Base-by-base conservation (phyloP, 37 sponge, comb jelly and placozoan genomes). In the Halisarca cf. caerulea region DNA sequence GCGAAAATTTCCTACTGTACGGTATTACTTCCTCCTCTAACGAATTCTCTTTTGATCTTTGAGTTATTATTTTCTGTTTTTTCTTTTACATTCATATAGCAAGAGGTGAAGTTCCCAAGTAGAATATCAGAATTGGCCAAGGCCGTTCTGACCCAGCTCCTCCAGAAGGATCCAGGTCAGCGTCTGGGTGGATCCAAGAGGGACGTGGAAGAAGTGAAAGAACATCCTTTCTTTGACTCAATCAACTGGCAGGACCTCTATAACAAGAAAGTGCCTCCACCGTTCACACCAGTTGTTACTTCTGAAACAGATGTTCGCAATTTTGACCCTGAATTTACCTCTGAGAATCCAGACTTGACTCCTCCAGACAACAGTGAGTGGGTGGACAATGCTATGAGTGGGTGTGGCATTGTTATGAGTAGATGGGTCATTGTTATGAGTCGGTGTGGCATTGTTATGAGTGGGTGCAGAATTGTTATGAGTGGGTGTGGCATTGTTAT, bases 271-370 rank as follows among this genome's bases (percentile, higher is more conserved):
- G 43, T 94, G 53, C 79, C 83, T 30, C 84, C 93, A 25, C 98
- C 98, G 4, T 97, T 94, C 88, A 91, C 86, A 35, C 98, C 98
- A 21, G 69, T 85, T 35, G 84, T 97, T 27, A 85, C 71, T 36
- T 58, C 57, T 23, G 92, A 85, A 3, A 84, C 85, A 36, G 95
- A 94, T 79, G 93, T 91, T 21, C 34, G 86, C 0, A 75, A 94
- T 82, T 97, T 97, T 82, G 98, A 97, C 84, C 34, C 88, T 0
- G 95, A 94, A 53, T 97, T 97, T 82, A 97, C 98, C 34, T 85
- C 24, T 23, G 98, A 97, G 51, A 83, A 79, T 15, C 91, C 93
- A 36, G 68, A 89, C 7, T 88, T 94, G 35, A 97, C 98, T 18
- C 96, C 96, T 2, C 95, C 93, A 23, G 93, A 94, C 82, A 82